These are phyloP conservation scores for Rhinichthys klamathensis DNA, from an alignment of 2,113 vertebrate species.

Conservation along the genomic window DNA sequence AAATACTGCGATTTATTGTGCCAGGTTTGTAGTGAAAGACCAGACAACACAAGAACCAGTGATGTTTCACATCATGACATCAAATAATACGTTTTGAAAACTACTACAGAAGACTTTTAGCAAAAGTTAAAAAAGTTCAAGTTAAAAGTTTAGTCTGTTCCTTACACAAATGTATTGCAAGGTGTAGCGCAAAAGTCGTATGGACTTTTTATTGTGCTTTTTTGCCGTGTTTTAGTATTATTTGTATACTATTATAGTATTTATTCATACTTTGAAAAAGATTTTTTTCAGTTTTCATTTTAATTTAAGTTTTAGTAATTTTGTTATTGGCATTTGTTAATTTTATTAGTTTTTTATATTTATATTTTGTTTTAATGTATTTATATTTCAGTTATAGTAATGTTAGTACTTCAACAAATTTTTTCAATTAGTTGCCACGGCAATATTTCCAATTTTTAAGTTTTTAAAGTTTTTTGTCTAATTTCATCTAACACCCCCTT, in stretches of 20 bases:
- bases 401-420: neutral
- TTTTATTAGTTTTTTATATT: too few species aligned
- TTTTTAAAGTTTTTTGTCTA: too few species aligned
- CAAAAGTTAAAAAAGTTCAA: too few species aligned
- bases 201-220: neutral
- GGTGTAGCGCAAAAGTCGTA: too few species aligned
- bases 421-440: too few species aligned
- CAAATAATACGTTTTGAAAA: neutral
- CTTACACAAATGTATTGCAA: too few species aligned
- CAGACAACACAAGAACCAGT: neutral
- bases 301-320: neutral
- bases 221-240: neutral
- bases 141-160: neutral
- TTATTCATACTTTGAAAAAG: neutral
- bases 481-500: too few species aligned
- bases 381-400: neutral
- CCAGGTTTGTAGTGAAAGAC: neutral
- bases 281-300: neutral
- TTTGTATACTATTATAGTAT: neutral
- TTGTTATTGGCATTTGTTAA: neutral
- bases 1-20: neutral
- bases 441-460: too few species aligned
- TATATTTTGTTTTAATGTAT: neutral
- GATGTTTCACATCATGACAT: too few species aligned
- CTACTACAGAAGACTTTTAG: neutral